Conservation (phyloP, 2,113 vertebrate genomes). For the Maylandia zebra region DNA sequence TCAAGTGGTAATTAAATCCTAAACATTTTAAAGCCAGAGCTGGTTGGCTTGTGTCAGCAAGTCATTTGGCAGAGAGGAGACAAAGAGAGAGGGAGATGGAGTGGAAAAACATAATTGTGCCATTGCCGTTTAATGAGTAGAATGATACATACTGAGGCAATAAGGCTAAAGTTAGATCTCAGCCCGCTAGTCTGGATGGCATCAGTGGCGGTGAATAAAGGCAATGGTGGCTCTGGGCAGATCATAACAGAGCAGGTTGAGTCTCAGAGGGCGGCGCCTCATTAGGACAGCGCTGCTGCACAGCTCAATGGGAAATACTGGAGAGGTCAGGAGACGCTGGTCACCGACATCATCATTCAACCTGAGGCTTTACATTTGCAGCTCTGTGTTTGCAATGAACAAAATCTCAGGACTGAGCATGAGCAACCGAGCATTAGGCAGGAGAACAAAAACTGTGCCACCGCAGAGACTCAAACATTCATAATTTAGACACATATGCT, state of each 20-base stretch:
- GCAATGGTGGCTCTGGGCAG: neutral
- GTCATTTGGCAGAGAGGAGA: constrained; percentile 57
- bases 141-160: neutral
- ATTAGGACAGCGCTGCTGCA: constrained; percentile 3
- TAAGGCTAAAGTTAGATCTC: constrained; percentile 31
- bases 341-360: constrained; percentile 7
- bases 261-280: constrained; percentile 36
- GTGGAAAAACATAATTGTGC: neutral
- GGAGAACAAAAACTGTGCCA: neutral
- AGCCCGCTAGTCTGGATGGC: constrained; percentile 5
- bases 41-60: constrained; percentile 79
- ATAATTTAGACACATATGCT: neutral
- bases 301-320: constrained; percentile 5
- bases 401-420: neutral
- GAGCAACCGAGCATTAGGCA: neutral
- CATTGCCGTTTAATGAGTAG: neutral
- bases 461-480: neutral
- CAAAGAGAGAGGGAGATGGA: constrained; percentile 24
- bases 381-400: neutral
- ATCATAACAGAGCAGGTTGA: constrained; percentile 12
- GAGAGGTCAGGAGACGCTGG: constrained; percentile 9
- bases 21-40: constrained; percentile 93
- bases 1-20: constrained; percentile 98
- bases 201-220: constrained; percentile 11
- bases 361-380: neutral